phyloP scores from a whole-genome alignment of 1,140 invertebrate genomes.

The Araneus ventricosus region DNA sequence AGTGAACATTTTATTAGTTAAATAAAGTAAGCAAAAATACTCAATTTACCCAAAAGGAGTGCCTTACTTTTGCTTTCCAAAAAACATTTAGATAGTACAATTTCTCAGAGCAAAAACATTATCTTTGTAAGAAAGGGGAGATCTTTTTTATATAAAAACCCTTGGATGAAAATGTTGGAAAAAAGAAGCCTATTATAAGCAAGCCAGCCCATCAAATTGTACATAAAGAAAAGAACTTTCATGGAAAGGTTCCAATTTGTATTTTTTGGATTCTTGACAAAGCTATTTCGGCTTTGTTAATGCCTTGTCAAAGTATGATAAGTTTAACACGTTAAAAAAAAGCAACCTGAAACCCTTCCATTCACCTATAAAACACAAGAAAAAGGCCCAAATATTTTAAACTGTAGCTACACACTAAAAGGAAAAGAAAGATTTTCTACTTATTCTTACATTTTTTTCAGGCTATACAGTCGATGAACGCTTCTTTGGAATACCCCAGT shows the following conservation, averaged over 20 bases:
- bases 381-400: neutral
- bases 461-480: neutral
- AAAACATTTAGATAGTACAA: neutral
- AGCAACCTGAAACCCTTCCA: neutral
- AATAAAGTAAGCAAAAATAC: neutral
- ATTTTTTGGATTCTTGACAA: constrained; percentile 68
- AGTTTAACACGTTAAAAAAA: constrained; percentile 32
- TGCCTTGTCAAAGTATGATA: constrained; percentile 53
- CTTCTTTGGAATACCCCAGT: constrained; percentile 34
- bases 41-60: neutral
- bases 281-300: constrained; percentile 55
- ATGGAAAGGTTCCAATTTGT: constrained; percentile 64
- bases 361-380: neutral
- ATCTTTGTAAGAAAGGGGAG: neutral
- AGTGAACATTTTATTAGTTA: neutral
- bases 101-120: neutral
- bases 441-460: constrained; percentile 37
- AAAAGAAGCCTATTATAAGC: constrained; percentile 27
- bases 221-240: constrained; percentile 53
- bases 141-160: neutral
- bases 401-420: neutral
- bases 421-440: neutral
- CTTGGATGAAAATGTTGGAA: neutral
- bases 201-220: neutral
- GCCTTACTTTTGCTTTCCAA: neutral